phyloP scores from a whole-genome alignment of 2,797 vertebrate genomes.

The Decapterus maruadsi region DNA sequence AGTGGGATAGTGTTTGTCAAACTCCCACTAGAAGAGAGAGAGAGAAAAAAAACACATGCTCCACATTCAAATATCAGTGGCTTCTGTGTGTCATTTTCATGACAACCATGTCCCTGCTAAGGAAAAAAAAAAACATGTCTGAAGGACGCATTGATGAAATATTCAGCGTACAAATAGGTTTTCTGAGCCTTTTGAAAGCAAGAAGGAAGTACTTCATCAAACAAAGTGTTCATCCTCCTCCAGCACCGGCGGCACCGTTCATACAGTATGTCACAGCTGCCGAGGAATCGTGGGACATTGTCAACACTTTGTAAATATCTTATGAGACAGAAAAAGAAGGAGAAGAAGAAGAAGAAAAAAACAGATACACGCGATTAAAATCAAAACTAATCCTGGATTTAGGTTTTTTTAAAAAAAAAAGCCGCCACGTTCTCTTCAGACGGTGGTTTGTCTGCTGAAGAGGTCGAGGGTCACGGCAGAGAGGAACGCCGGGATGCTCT shows the following conservation, averaged over 20 bases:
- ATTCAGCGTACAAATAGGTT: slow-evolving; percentile 39
- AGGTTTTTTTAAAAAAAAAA: background rate
- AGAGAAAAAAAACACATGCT: background rate
- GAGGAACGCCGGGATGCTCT: slow-evolving; percentile 95
- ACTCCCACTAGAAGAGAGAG: background rate
- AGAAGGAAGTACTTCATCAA: slow-evolving; percentile 21
- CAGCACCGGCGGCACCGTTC: background rate
- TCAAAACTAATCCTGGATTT: background rate
- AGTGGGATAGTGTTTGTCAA: background rate
- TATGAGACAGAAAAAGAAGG: background rate
- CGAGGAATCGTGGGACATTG: background rate
- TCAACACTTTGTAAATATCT: slow-evolving; percentile 18
- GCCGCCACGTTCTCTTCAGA: slow-evolving; percentile 45
- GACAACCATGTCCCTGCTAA: background rate
- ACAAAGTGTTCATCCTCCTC: slow-evolving; percentile 14
- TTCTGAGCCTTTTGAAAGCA: slow-evolving; percentile 17
- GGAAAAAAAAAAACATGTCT: background rate
- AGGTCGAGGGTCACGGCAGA: slow-evolving; percentile 91
- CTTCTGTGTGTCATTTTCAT: slow-evolving; percentile 8
- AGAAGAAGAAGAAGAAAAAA: background rate
- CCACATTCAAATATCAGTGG: slow-evolving; percentile 5
- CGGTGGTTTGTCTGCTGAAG: slow-evolving; percentile 89
- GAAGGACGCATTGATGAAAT: slow-evolving; percentile 45
- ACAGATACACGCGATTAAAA: background rate
- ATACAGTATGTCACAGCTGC: slow-evolving; percentile 14